Evolutionary conservation across 2,888 invertebrate genomes (phyloP), one percentile per base, ranked within the genome.

Genomic region (Morpho achilles): DNA sequence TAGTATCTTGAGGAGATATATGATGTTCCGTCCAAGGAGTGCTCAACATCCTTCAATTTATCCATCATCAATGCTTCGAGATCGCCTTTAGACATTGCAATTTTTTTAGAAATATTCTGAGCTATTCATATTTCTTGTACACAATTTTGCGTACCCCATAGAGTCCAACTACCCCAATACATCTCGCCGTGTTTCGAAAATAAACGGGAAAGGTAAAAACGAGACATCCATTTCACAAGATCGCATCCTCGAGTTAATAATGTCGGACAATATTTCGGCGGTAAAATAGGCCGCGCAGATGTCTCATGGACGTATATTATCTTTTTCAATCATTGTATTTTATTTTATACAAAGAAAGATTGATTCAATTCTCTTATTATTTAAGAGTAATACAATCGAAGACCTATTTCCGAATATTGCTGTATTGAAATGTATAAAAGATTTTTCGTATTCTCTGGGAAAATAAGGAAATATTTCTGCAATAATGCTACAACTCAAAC

Each of bases 161-260:
- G 48, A 16, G 4, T 16, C 42, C 10, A 32, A 44, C 3, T 39
- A 39, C 44, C 52, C 44, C 16, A 45, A 44, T 44, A 52, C 22
- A 57, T 57, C 57, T 52, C 52, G 44, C 52, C 46, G 43, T 51
- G 52, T 42, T 41, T 42, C 41, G 10, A 58, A 58, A 53, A 58
- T 53, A 50, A 50, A 54, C 49, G 9, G 41, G 9, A 44, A 54
- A 54, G 54, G 48, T 54, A 48, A 23, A 51, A 51, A 51, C 42
- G 43, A 51, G 48, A 46, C 40, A 47, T 53, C 42, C 42, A 54
- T 64, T 67, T 68, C 66, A 66, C 63, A 65, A 32, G 50, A 69
- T 72, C 72, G 74, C 74, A 75, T 75, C 73, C 71, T 73, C 69
- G 69, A 74, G 74, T 78, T 77, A 77, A 75, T 78, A 79, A 71